Base-by-base conservation (phyloP, 1,140 invertebrate species). In the Delia radicum region DNA sequence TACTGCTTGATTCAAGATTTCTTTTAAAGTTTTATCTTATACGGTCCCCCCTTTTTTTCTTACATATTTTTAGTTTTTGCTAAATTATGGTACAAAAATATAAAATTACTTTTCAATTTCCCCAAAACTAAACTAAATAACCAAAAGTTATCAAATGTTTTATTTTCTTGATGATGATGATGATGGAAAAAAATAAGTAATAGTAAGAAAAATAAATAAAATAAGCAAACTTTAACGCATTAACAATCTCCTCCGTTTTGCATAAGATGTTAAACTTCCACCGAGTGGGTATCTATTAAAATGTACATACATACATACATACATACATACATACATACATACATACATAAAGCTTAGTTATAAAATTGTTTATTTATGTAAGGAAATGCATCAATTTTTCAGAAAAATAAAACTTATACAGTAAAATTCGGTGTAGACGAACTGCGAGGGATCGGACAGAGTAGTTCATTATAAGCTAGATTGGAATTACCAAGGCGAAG, bases 141-240 rank as follows among this genome's bases (percentile, higher is more conserved):
- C 37, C 37, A 55, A 55, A 55, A 55, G 48, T 55, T 55, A 55
- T 55, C 48, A 55, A 55, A 55, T 55, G n/a, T 55, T 55, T 55
- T 55, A 55, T 55, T 55, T 55, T 55, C 3, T 55, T 21, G 15
- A 21, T 55, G 46, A 55, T 21, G 46, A 55, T 55, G 46, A 21
- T 21, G 21, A 55, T 21, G 7, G 3, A 55, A 55, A 21, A 2
- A 55, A n/a, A n/a, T n/a, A n/a, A 55, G 48, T 55, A 55, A 21
- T 15, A 13, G 12, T 15, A 10, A 42, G 12, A 42, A 13, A 42
- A 42, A 13, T 13, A 42, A 42, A 5, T 42, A 42, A 42, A 42
- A 42, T 42, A 10, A 42, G n/a, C 37, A 42, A 42, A 42, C 37
- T 42, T 42, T 42, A 42, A 42, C 37, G 37, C n/a, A 15, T 42